phyloP scores from a whole-genome alignment of 2,797 vertebrate species.

The Semotilus atromaculatus region DNA sequence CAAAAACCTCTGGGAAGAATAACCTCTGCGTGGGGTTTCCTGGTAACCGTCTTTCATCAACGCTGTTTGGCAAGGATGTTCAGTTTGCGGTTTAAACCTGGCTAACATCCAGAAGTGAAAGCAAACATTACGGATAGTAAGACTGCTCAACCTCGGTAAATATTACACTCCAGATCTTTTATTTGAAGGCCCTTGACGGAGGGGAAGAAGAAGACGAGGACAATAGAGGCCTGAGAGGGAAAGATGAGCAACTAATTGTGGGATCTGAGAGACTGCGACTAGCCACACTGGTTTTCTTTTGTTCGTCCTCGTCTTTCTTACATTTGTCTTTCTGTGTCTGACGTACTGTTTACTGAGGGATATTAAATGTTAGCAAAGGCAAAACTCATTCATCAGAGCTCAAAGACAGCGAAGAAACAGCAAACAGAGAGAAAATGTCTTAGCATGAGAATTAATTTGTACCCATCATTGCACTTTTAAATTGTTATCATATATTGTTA shows the following conservation, averaged over 20 bases:
- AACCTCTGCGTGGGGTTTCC: constrained; percentile 17
- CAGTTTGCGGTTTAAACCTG: constrained; percentile 18
- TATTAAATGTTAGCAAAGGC: constrained; percentile 49
- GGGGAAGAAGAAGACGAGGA: neutral
- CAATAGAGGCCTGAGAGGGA: constrained; percentile 31
- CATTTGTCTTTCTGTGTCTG: constrained; percentile 19
- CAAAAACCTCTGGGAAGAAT: constrained; percentile 9
- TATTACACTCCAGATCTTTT: constrained; percentile 29
- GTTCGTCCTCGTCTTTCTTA: constrained; percentile 14
- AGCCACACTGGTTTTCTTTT: constrained; percentile 17
- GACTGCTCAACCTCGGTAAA: constrained; percentile 25
- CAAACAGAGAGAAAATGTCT: neutral
- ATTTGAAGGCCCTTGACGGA: constrained; percentile 19
- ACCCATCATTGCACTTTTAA: neutral
- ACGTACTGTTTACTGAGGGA: constrained; percentile 11
- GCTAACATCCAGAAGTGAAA: constrained; percentile 25
- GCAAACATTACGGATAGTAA: constrained; percentile 28
- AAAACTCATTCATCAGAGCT: neutral
- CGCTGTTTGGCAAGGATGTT: constrained; percentile 24
- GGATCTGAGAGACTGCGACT: constrained; percentile 19
- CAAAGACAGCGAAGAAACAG: constrained; percentile 12
- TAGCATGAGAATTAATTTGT: neutral
- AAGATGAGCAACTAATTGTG: constrained; percentile 15
- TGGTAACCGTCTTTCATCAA: constrained; percentile 27
- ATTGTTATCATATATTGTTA: neutral